Percentiles rank a stretch among this genome's conserved stretches.
These are phyloP conservation scores for Rattus norvegicus DNA, from an alignment of 2,113 vertebrate species.

Conservation along the genomic window GRCr8 NC_086020.1:185474501-185475000, in stretches of 20 bases:
- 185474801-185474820: neutral
- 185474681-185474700: neutral
- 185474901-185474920: neutral
- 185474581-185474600: neutral
- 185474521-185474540: neutral
- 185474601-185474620: neutral
- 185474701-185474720: neutral
- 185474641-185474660: neutral
- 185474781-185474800: neutral
- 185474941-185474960: too few species aligned
- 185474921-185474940: neutral
- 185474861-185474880: neutral
- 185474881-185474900: neutral
- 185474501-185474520: neutral
- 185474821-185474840: neutral
- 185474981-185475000: too few species aligned
- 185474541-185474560: neutral
- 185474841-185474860: neutral
- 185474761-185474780: neutral
- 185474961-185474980: too few species aligned
- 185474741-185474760: neutral
- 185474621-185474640: too few species aligned
- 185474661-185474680: neutral
- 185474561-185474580: neutral
- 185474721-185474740: neutral